Conservation (phyloP, 2,797 vertebrate genomes). For the Lateolabrax maculatus region DNA sequence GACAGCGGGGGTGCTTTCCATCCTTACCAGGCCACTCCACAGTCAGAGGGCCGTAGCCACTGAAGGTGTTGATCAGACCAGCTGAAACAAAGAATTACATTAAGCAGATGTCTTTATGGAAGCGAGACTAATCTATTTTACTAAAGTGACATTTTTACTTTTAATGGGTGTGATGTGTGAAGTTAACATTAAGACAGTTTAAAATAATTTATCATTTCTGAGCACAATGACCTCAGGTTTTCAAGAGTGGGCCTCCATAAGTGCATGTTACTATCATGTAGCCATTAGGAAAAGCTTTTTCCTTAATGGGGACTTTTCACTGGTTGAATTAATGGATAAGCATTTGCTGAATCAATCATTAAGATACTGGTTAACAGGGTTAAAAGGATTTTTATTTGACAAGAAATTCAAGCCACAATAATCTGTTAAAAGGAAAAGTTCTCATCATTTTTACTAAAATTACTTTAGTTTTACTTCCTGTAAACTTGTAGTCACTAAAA, state of each 20-base stretch:
- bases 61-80: constrained; percentile 97
- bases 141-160: background rate
- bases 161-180: too few relatives aligned
- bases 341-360: background rate
- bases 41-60: constrained; percentile 95
- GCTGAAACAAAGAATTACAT: constrained; percentile 78
- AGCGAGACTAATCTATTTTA: too few relatives aligned
- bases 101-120: background rate
- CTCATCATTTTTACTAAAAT: background rate
- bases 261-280: too few relatives aligned
- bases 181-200: background rate
- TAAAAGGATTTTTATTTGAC: too few relatives aligned
- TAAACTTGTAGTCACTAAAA: background rate
- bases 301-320: background rate
- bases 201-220: background rate
- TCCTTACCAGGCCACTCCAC: constrained; percentile 99
- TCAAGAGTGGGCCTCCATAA: background rate
- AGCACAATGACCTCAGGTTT: background rate
- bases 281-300: background rate
- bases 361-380: too few relatives aligned
- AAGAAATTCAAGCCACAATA: too few relatives aligned
- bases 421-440: too few relatives aligned
- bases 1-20: constrained; percentile 99
- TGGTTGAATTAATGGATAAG: background rate
- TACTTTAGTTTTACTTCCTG: background rate